Conservation (phyloP, 2,113 vertebrate species). For the Actenoides lindsayi region DNA sequence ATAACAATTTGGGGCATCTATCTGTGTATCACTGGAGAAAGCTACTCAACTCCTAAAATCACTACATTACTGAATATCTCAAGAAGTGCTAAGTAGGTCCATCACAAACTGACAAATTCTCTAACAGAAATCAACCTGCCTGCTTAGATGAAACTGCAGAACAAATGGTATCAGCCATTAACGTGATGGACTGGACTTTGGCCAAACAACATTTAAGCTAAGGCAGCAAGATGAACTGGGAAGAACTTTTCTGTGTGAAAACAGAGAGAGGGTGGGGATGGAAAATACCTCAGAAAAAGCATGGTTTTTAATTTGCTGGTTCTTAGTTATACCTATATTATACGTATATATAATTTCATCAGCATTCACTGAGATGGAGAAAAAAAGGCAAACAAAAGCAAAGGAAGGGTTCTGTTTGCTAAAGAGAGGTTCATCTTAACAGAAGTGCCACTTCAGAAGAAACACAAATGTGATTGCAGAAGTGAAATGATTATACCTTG, state of each 20-base stretch:
- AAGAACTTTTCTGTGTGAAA: not conserved
- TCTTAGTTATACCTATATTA: not conserved
- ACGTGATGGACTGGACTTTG: not conserved
- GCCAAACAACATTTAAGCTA: not conserved
- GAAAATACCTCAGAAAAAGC: not conserved
- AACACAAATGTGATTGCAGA: not conserved
- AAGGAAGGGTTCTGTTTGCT: not conserved
- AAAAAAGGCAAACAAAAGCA: not conserved
- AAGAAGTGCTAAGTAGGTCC: not conserved
- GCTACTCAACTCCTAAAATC: not conserved
- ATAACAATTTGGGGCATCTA: not conserved
- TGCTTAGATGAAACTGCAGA: not conserved
- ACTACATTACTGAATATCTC: not conserved
- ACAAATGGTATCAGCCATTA: not conserved
- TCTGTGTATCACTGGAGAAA: not conserved
- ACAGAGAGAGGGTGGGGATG: not conserved
- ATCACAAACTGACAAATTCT: not conserved
- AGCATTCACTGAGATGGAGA: not conserved
- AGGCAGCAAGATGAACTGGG: not conserved
- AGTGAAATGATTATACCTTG: not conserved
- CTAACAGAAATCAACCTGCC: conserved; percentile 10
- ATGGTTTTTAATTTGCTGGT: not conserved
- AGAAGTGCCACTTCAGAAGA: not conserved
- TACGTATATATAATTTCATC: not conserved
- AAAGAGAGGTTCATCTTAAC: not conserved